Conservation (phyloP, 1,140 invertebrate genomes). For the Thaumatotibia leucotreta region DNA sequence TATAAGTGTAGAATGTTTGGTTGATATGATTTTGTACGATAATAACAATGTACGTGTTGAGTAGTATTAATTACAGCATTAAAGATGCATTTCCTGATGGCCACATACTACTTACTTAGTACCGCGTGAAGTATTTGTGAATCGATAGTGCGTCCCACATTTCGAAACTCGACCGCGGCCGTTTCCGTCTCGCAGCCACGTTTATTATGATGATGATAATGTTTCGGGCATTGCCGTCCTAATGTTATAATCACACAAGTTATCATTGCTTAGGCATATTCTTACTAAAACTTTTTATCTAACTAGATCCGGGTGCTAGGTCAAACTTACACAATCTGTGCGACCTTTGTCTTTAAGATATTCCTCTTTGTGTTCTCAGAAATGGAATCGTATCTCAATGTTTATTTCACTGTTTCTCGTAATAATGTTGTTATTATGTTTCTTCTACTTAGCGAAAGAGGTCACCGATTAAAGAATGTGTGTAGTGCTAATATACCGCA, state of each 20-base stretch:
- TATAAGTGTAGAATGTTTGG: no score
- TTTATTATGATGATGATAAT: constrained; percentile 13
- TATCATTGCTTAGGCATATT: neutral
- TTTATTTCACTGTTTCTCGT: constrained; percentile 32
- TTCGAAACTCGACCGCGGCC: constrained; percentile 53
- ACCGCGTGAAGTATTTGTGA: constrained; percentile 28
- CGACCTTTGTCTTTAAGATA: constrained; percentile 70
- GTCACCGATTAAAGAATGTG: neutral
- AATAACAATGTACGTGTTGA: no score
- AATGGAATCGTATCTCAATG: constrained; percentile 46
- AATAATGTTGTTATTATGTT: neutral
- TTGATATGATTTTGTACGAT: no score
- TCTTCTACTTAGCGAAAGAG: neutral
- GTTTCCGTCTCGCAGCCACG: constrained; percentile 52
- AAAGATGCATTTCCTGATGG: neutral
- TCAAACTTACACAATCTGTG: constrained; percentile 68
- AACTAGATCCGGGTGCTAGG: constrained; percentile 62
- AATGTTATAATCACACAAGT: neutral
- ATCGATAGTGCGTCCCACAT: constrained; percentile 58
- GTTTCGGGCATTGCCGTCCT: neutral
- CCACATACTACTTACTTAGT: neutral
- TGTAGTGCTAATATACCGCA: no score
- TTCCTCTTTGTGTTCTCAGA: constrained; percentile 65
- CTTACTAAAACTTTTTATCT: constrained; percentile 38
- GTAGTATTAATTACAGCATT: no score